Conservation (phyloP, 1,140 invertebrate genomes). For the Drosophila cardini region DNA sequence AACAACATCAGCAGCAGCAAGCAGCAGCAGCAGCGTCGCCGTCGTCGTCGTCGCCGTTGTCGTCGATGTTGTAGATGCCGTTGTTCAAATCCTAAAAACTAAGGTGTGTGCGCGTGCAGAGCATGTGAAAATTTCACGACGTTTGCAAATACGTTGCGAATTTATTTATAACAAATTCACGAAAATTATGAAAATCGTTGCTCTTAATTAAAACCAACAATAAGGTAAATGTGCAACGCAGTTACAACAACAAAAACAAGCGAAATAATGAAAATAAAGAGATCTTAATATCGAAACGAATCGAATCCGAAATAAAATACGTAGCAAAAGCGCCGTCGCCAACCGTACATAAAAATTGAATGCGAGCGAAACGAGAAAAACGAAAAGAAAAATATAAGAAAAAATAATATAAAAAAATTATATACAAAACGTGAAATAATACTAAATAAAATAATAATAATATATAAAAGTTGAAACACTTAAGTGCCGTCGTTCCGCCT, state of each 20-base stretch:
- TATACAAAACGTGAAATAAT: conserved; percentile 6
- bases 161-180: conserved; percentile 70
- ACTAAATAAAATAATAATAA: conserved; percentile 7
- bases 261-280: conserved; percentile 9
- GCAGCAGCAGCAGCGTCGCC: conserved; percentile 26
- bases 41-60: conserved; percentile 53
- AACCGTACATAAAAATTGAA: background rate
- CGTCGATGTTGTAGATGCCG: conserved; percentile 61
- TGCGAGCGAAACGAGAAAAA: conserved; percentile 5
- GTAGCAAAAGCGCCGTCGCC: background rate
- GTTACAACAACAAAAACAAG: conserved; percentile 21
- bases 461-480: conserved; percentile 16
- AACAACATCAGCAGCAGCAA: conserved; percentile 38
- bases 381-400: background rate
- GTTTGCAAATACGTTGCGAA: conserved; percentile 70
- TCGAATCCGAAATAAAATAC: background rate
- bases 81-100: conserved; percentile 75
- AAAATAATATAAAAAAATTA: conserved; percentile 2
- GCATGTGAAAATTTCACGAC: conserved; percentile 73
- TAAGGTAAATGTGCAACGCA: conserved; percentile 71
- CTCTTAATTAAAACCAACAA: conserved; percentile 49
- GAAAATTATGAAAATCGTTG: conserved; percentile 63
- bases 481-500: background rate
- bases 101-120: conserved; percentile 73
- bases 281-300: conserved; percentile 3